Conservation (phyloP, 2,888 invertebrate species). For the Orchesella flavescens region DNA sequence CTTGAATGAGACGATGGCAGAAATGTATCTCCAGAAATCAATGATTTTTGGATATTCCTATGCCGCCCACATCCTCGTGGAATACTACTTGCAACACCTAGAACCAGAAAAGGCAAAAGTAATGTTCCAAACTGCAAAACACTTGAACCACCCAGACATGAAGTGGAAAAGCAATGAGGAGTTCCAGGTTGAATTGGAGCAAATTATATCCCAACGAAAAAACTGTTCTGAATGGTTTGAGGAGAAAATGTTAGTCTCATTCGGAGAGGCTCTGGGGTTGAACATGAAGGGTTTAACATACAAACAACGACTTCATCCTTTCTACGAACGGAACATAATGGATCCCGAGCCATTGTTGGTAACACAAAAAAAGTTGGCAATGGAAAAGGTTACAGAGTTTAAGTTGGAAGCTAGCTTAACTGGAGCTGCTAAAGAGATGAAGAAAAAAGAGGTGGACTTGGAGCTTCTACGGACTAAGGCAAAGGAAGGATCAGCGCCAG, state of each 20-base stretch:
- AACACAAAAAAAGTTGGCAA: too few relatives aligned
- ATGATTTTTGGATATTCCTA: not conserved
- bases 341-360: too few relatives aligned
- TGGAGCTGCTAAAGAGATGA: too few relatives aligned
- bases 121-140: not conserved
- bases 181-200: not conserved
- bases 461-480: too few relatives aligned
- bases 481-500: not conserved
- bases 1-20: not conserved
- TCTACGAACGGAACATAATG: not conserved
- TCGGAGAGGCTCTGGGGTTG: too few relatives aligned
- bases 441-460: too few relatives aligned
- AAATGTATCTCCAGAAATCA: constrained; percentile 22
- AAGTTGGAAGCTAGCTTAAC: too few relatives aligned
- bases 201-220: not conserved
- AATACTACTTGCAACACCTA: not conserved
- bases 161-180: not conserved
- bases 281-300: too few relatives aligned
- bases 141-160: too few relatives aligned
- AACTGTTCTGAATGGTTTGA: not conserved
- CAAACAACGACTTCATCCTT: too few relatives aligned
- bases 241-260: too few relatives aligned
- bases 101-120: not conserved
- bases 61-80: not conserved
- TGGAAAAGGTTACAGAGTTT: too few relatives aligned